Evolutionary conservation across 2,797 vertebrate genomes (phyloP), one percentile per base, ranked within the genome.

Genomic region (Crax fasciolata): DNA sequence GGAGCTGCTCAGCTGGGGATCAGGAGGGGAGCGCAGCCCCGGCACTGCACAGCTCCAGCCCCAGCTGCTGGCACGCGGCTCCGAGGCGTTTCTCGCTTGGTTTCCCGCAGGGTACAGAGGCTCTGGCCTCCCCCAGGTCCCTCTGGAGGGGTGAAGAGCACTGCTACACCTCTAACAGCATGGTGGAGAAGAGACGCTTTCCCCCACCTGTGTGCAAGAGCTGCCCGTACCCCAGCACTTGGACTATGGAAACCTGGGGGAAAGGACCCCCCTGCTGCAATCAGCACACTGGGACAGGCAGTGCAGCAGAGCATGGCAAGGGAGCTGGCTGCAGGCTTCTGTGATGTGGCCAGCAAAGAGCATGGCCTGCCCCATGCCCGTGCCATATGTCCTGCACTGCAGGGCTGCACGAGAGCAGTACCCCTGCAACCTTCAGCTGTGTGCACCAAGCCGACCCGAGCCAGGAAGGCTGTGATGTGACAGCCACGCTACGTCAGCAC

Each of bases 81-180:
- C n/a, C 4, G 3, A 49, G 18, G 55, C 2, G 20, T 49, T 77
- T 76, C 67, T 51, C 0, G 0, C 1, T 2, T 28, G 32, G 13
- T 3, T 27, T 6, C 27, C 4, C 35, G 55, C 63, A 41, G 23
- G 65, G 35, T 13, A 5, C 66, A 49, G 71, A 0, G 3, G 61
- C 62, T 84, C 76, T 13, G 52, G 8, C 1, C 54, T 52, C 19
- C 48, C 61, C 52, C 13, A 0, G 19, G 10, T n/a, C 3, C 2
- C 41, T 12, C 61, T 7, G 15, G 35, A 59, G 44, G 32, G n/a
- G 67, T 24, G 11, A 61, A 23, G 13, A n/a, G 11, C 51, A 46
- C 25, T 12, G 54, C n/a, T 38, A 19, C 8, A 6, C 13, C 63
- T 25, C 1, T 0, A 24, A 51, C 1, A 14, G 2, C 0, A 0